A percentile compares a stretch with the other conserved stretches of the same genome.
These are phyloP conservation scores for Tonatia bakeri DNA, from an alignment of 2,113 vertebrate species.

Conservation along the genomic window DNA sequence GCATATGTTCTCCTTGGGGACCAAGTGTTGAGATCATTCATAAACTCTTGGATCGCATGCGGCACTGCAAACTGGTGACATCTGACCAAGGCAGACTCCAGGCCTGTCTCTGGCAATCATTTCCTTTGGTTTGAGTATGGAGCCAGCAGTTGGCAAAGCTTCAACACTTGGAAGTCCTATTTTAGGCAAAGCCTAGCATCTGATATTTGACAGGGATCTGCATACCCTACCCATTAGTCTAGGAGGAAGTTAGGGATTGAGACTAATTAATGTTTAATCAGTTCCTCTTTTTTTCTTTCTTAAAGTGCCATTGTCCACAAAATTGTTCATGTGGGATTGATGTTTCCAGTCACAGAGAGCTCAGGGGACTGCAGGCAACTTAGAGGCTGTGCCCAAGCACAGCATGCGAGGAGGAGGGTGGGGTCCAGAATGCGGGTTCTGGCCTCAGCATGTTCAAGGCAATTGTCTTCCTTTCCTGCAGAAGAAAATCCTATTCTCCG, in stretches of 20 bases:
- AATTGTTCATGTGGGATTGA: constrained; percentile 44
- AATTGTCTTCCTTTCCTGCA: background rate
- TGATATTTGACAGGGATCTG: constrained; percentile 59
- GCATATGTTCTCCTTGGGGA: constrained; percentile 37
- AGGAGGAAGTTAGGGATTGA: constrained; percentile 15
- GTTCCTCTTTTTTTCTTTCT: constrained; percentile 25
- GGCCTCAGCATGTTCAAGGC: background rate
- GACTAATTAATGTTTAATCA: constrained; percentile 78
- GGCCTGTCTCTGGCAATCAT: constrained; percentile 28
- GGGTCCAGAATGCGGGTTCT: fast-evolving
- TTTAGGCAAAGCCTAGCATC: constrained; percentile 44
- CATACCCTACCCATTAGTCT: background rate
- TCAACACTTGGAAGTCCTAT: constrained; percentile 22
- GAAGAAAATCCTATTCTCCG: background rate
- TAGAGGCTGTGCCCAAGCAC: background rate
- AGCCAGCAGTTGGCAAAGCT: constrained; percentile 42
- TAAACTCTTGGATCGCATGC: constrained; percentile 40
- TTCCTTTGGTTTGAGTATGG: background rate
- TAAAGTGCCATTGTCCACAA: constrained; percentile 36
- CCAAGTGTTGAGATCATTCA: constrained; percentile 33
- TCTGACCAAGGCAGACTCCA: constrained; percentile 38
- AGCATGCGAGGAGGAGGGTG: background rate
- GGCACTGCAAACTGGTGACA: constrained; percentile 40
- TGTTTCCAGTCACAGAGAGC: fast-evolving
- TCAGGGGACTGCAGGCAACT: background rate